These are phyloP conservation scores for Hirundichthys speculiger DNA, from an alignment of 2,113 vertebrate genomes.

Conservation along the genomic window DNA sequence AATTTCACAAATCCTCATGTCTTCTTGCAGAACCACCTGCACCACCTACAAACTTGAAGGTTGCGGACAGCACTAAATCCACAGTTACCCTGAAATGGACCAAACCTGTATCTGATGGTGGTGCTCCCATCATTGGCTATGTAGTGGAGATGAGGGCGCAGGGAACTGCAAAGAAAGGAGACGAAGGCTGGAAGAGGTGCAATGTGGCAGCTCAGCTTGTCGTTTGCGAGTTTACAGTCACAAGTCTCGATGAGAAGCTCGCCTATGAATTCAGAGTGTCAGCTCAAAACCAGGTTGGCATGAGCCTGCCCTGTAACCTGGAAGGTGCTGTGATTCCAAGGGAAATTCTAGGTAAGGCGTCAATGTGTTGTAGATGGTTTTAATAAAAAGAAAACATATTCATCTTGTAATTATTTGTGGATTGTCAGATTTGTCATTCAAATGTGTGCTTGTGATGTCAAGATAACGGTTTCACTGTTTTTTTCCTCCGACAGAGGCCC, in stretches of 20 bases:
- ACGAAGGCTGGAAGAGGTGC: slow-evolving; percentile 94
- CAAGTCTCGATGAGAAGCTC: slow-evolving; percentile 88
- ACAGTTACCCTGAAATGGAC: slow-evolving; percentile 91
- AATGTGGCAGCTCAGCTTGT: slow-evolving; percentile 94
- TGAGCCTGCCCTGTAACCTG: slow-evolving; percentile 92
- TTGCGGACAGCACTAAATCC: slow-evolving; percentile 90
- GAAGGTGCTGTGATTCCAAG: slow-evolving; percentile 89
- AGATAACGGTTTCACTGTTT: slow-evolving; percentile 38
- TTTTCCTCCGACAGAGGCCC: slow-evolving; percentile 86
- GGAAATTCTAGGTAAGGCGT: slow-evolving; percentile 90
- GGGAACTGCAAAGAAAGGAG: slow-evolving; percentile 84
- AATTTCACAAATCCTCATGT: not conserved
- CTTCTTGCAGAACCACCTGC: slow-evolving; percentile 89
- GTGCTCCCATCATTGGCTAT: slow-evolving; percentile 94
- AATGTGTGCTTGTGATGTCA: not conserved
- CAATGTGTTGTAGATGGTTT: not conserved
- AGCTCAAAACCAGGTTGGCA: slow-evolving; percentile 96
- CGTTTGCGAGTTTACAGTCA: slow-evolving; percentile 90
- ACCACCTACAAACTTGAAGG: slow-evolving; percentile 92
- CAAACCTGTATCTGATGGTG: slow-evolving; percentile 93
- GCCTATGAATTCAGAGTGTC: slow-evolving; percentile 96
- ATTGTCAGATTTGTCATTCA: not conserved
- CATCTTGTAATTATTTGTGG: not conserved
- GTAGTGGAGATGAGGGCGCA: slow-evolving; percentile 92
- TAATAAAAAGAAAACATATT: not conserved